Evolutionary conservation across 2,888 invertebrate species (phyloP), one percentile per base, ranked within the genome.

Genomic region (Agrochola circellaris): DNA sequence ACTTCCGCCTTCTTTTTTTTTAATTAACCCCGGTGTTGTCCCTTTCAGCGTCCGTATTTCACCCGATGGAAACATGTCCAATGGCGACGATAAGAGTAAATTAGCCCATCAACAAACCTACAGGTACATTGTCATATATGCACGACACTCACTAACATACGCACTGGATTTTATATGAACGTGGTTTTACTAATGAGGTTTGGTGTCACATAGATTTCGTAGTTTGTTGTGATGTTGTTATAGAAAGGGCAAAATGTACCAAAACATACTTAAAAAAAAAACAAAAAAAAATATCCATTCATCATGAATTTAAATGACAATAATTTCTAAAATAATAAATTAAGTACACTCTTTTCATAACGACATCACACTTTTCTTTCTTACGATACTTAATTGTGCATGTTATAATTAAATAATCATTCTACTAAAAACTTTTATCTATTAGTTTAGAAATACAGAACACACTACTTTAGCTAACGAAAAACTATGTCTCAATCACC

Each of bases 51-150:
- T 97, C 93, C 97, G 97, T 95, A 96, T 97, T 93, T 97, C 97
- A 95, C 97, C 95, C 92, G 95, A 97, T 92, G 97, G 96, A 93
- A 95, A 96, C 93, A 97, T 97, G 92, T 97, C 97, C 84, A 97
- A 97, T 95, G 97, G 97, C 92, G 97, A 97, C 89, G 98, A 98
- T 93, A 98, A 97, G 95, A 96, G 96, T 97, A 95, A 97, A 97
- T 95, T 97, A 97, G 92, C 96, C 97, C 93, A 98, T 96, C 98
- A 98, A 93, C 98, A 98, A 96, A 98, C 98, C 79, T 98, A 98
- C 97, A 98, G 98, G 98, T 98, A 97, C 93, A 95, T 95, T 91
- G 71, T 90, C 87, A 85, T 82, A 69, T 88, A 84, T 26, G 84
- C 89, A 89, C 89, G 64, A 79, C 87, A 86, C 77, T 89, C 89